A percentile compares a stretch with the other conserved stretches of the same genome.
Conservation (phyloP, 2,888 invertebrate species). For the Onthophagus sagittarius region DNA sequence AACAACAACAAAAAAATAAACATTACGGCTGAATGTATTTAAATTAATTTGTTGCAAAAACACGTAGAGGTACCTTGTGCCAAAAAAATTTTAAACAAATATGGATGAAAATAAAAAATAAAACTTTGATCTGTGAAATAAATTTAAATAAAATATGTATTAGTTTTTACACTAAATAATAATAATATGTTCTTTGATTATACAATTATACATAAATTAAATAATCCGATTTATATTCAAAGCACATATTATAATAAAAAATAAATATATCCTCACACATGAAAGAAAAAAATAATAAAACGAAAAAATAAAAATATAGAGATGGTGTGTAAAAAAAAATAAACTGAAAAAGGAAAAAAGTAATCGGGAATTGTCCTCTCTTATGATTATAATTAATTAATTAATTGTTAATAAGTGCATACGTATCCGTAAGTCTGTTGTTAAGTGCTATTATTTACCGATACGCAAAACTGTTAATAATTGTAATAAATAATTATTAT, state of each 20-base stretch:
- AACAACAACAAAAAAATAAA: neutral
- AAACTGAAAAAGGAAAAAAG: neutral
- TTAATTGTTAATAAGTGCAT: slow-evolving; percentile 6
- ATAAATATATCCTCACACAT: neutral
- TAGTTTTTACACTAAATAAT: neutral
- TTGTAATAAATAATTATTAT: slow-evolving; percentile 13
- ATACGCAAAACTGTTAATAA: slow-evolving; percentile 16
- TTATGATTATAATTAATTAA: slow-evolving; percentile 11
- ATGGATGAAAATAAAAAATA: neutral
- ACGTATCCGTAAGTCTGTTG: slow-evolving; percentile 5
- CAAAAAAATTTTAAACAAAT: neutral
- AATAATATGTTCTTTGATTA: neutral
- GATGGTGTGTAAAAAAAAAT: neutral
- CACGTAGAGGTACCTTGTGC: neutral
- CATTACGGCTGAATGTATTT: neutral
- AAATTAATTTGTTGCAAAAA: neutral
- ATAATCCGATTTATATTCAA: neutral
- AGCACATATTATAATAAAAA: neutral
- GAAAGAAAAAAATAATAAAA: neutral
- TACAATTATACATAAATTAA: neutral
- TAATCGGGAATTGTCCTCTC: slow-evolving; percentile 10
- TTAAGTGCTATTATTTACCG: slow-evolving; percentile 19
- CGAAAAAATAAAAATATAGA: neutral
- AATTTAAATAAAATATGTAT: neutral
- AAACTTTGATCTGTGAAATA: neutral